These are phyloP conservation scores for Hirundichthys speculiger DNA, from an alignment of 2,113 vertebrate genomes.

Conservation along the genomic window DNA sequence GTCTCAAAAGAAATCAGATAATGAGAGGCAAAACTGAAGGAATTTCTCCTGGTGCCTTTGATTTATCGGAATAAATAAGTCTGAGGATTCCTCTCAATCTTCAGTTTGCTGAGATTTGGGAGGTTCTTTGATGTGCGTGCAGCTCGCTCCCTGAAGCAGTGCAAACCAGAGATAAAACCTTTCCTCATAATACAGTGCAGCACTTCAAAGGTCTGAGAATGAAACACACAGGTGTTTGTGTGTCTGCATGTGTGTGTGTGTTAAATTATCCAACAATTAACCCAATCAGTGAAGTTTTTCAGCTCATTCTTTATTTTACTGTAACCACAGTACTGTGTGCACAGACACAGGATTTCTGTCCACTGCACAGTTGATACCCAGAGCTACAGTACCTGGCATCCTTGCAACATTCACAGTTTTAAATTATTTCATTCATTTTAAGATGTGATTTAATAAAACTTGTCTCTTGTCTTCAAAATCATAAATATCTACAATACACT, in stretches of 20 bases:
- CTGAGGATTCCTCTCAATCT: slow-evolving; percentile 41
- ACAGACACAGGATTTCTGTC: not conserved
- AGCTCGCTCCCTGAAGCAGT: slow-evolving; percentile 40
- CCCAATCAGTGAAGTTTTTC: not conserved
- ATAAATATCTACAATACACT: not conserved
- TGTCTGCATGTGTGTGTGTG: not conserved
- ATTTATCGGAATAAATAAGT: slow-evolving; percentile 55
- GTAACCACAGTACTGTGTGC: not conserved
- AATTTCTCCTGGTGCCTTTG: slow-evolving; percentile 24
- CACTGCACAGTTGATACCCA: not conserved
- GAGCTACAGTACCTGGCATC: not conserved
- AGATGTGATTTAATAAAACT: too few relatives aligned
- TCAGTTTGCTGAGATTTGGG: slow-evolving; percentile 38
- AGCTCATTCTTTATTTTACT: not conserved
- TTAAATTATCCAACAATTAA: not conserved
- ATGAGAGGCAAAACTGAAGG: slow-evolving; percentile 19
- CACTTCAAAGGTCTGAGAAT: slow-evolving; percentile 50
- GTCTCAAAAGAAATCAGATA: slow-evolving; percentile 13
- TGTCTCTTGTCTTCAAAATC: not conserved
- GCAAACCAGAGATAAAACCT: slow-evolving; percentile 45
- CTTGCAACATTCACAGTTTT: too few relatives aligned
- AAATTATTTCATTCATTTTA: too few relatives aligned
- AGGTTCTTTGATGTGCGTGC: slow-evolving; percentile 51
- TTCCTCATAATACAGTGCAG: slow-evolving; percentile 24
- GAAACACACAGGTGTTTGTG: slow-evolving; percentile 25